phyloP scores from a whole-genome alignment of 2,888 invertebrate species.

The Caenorhabditis macrosperma region DNA sequence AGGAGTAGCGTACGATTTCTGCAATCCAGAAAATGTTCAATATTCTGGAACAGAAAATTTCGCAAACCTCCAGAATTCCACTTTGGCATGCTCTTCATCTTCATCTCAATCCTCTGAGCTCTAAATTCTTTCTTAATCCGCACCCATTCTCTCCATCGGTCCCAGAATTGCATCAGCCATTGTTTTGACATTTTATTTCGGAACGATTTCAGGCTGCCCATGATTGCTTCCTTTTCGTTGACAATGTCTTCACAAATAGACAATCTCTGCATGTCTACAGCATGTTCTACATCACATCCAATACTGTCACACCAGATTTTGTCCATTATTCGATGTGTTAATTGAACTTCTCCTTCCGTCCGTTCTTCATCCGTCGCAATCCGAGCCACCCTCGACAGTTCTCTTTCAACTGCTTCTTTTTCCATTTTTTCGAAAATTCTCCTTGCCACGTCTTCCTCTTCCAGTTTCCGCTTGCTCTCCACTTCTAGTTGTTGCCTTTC shows the following conservation, averaged over 20 bases:
- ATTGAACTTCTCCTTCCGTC: slow-evolving; percentile 4
- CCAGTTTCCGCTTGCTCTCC: slow-evolving; percentile 4
- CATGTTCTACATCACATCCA: too few species aligned
- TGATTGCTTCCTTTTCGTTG: slow-evolving; percentile 27
- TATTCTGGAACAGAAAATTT: too few species aligned
- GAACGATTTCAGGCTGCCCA: slow-evolving; percentile 23
- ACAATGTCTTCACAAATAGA: slow-evolving; percentile 29
- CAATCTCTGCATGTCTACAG: slow-evolving; percentile 19
- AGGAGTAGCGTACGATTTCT: slow-evolving; percentile 18
- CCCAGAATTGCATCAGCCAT: slow-evolving; percentile 70
- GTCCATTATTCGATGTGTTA: slow-evolving; percentile 15
- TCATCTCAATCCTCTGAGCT: slow-evolving; percentile 5
- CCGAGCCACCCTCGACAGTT: slow-evolving; percentile 5
- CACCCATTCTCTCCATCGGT: slow-evolving; percentile 64
- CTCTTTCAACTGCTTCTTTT: slow-evolving; percentile 19
- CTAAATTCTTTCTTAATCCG: slow-evolving; percentile 37
- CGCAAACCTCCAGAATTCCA: slow-evolving; percentile 57
- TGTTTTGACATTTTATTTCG: slow-evolving; percentile 31
- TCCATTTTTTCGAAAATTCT: slow-evolving; percentile 30
- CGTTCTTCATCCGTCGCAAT: slow-evolving; percentile 24
- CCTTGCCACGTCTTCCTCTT: slow-evolving; percentile 15
- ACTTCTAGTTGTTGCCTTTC: slow-evolving; percentile 10
- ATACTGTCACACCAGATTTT: slow-evolving; percentile 31
- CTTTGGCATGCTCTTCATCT: slow-evolving; percentile 37
- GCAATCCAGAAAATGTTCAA: too few species aligned